Percentiles rank a stretch among this genome's conserved stretches.
Evolutionary conservation across 2,888 invertebrate genomes (phyloP).

Genomic region (Machimus rusticus): DNA sequence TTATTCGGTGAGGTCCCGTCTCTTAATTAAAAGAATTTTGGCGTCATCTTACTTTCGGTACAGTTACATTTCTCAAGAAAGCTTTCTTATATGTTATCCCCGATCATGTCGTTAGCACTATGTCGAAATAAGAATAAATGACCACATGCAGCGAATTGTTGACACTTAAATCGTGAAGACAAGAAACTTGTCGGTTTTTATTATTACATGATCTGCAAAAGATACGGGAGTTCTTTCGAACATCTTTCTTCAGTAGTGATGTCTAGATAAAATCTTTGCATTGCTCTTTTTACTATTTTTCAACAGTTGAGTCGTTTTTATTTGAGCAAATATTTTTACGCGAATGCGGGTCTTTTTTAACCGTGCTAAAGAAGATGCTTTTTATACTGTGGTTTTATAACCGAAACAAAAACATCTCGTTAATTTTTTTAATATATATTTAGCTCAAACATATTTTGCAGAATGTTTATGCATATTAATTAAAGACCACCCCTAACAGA

Average conservation of each 20-base stretch:
- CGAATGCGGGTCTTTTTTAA: not conserved
- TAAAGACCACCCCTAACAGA: too few relatives aligned
- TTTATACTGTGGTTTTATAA: too few relatives aligned
- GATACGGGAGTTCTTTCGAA: not conserved
- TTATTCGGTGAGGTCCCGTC: not conserved
- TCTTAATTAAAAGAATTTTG: conserved; percentile 11
- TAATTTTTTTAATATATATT: too few relatives aligned
- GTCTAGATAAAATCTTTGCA: not conserved
- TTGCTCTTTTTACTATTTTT: not conserved
- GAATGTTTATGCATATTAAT: too few relatives aligned
- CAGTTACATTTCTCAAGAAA: not conserved
- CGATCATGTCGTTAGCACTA: not conserved
- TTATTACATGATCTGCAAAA: not conserved
- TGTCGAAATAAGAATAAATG: not conserved
- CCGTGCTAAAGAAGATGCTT: too few relatives aligned
- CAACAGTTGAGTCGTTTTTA: not conserved
- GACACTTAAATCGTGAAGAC: not conserved
- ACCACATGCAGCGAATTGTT: not conserved
- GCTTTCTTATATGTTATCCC: not conserved
- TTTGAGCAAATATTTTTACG: not conserved
- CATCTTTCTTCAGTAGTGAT: not conserved
- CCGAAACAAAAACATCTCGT: too few relatives aligned
- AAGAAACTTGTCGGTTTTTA: not conserved
- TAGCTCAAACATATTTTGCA: too few relatives aligned
- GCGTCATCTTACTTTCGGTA: conserved; percentile 20